These are phyloP conservation scores for Phaenicophaeus curvirostris DNA, from an alignment of 2,797 vertebrate genomes.

Conservation along the genomic window DNA sequence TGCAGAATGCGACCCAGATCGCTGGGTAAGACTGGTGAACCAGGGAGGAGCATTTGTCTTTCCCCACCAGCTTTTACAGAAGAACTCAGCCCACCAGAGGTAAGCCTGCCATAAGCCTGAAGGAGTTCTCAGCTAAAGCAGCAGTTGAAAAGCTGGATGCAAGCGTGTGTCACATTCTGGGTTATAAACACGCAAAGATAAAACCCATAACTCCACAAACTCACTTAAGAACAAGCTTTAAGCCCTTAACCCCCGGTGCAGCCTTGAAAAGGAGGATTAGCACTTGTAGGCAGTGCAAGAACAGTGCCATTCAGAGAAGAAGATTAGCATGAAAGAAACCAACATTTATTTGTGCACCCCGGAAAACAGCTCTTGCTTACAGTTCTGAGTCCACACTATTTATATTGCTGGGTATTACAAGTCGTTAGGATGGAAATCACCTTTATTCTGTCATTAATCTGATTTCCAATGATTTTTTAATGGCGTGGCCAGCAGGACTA, in stretches of 20 bases:
- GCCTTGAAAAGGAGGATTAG: neutral
- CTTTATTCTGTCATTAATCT: neutral
- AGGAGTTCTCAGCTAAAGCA: neutral
- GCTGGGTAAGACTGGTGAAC: neutral
- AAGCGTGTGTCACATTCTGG: accelerated
- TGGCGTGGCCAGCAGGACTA: too few species aligned
- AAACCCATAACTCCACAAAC: neutral
- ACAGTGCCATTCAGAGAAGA: neutral
- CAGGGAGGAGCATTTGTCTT: neutral
- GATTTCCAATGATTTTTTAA: neutral
- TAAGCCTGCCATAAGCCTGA: neutral
- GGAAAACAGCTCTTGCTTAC: neutral
- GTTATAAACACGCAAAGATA: neutral
- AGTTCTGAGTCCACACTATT: neutral
- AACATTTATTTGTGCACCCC: neutral
- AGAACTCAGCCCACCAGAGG: accelerated
- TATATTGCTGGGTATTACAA: neutral
- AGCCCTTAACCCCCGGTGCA: neutral
- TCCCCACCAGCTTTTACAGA: neutral
- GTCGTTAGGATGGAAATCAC: neutral
- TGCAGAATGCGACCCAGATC: neutral
- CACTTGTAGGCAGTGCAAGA: neutral
- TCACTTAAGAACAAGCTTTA: neutral
- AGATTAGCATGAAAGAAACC: neutral
- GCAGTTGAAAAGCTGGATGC: neutral